Evolutionary conservation across 1,140 invertebrate genomes (phyloP), one percentile per base, ranked within the genome.

Genomic region (Phocides pigmalion): DNA sequence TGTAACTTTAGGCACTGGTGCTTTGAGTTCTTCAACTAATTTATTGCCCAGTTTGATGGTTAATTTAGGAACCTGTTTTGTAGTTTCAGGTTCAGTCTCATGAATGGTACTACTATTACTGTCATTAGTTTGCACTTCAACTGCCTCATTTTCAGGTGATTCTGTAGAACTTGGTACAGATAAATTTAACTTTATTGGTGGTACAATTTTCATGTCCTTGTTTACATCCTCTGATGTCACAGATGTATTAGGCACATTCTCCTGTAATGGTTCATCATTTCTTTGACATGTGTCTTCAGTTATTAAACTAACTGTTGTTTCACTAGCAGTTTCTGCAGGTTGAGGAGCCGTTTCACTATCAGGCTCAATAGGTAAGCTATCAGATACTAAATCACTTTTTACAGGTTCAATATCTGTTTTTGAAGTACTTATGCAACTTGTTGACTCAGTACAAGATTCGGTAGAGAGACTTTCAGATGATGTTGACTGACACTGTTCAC

Each of bases 31-130:
- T 15, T 91, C 85, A 64, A 69, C 22, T 66, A 74, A 76, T 79
- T 84, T 89, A 72, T 66, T 78, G 56, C 79, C 68, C 19, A 91
- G 66, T 76, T 89, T 91, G 20, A 91, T 89, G 28, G 87, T 91
- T 61, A 91, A 70, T 77, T 91, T 91, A 50, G 89, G 89, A 44
- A 91, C 81, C 51, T 87, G 82, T 82, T 89, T 89, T 44, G 50
- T 62, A 49, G 70, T 49, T 46, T 74, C 76, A 35, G 65, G 37
- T 15, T 73, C 63, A 20, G 54, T 64, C 14, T 79, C 62, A 54
- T 63, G 25, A 64, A 46, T 11, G 59, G 12, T 62, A 56, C 42
- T 70, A 64, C 19, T 62, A 62, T 15, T 56, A 56, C 39, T 70
- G 44, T 68, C 68, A 14, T 58, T 15, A 58, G 16, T 53, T 6